Evolutionary conservation across 2,888 invertebrate genomes (phyloP), one percentile per base, ranked within the genome.

Genomic region (Ochlodes sylvanus): DNA sequence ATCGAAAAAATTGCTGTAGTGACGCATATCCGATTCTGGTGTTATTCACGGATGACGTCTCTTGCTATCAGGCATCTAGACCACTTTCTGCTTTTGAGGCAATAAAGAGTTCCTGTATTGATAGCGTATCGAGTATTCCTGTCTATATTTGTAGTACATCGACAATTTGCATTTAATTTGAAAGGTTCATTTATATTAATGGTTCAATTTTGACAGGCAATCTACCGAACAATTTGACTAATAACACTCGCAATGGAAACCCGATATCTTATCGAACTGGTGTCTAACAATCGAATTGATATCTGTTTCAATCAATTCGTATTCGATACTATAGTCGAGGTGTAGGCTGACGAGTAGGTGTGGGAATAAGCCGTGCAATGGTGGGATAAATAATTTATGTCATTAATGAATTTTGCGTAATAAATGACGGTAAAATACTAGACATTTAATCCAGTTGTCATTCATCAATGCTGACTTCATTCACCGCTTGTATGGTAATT

Each of bases 301-400:
- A 60, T 44, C 60, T 60, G 44, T 32, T 60, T 27, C 27, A 58
- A 44, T 54, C 21, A 32, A 27, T 44, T 21, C 19, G 21, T 17
- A 60, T 44, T 58, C 14, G n/a, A n/a, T n/a, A 57, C 15, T 15
- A 9, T 62, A 38, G 38, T 17, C 44, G 17, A 27, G 17, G 63
- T 56, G 63, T 54, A 44, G 54, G 63, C 9, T 32, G 63, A 34
- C 15, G 55, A 56, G 63, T 63, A 63, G 63, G 63, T 44, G 63
- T 63, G 63, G 55, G 63, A 63, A 63, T 44, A 10, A 12, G 5
- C 32, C n/a, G 27, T 63, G 63, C 42, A 42, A 55, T 15, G 27
- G 27, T n/a, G 15, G 15, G 21, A 55, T 63, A 56, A 63, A 63
- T 63, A 55, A 63, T 63, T 63, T 55, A 63, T 63, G 55, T 34